Base-by-base conservation (phyloP, 2,888 invertebrate species). In the Torymus tubicola region DNA sequence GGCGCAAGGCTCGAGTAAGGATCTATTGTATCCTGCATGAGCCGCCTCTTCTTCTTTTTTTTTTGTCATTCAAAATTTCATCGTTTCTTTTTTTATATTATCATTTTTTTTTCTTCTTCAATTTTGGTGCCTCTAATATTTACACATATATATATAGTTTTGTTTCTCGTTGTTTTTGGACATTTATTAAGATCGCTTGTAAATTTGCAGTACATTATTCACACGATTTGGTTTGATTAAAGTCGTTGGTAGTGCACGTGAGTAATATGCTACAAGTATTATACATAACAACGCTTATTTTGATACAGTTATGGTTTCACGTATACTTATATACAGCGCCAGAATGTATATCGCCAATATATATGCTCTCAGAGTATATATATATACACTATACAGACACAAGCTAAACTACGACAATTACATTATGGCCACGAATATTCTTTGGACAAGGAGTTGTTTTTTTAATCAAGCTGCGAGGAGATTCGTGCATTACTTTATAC, bases 1-100 rank as follows among this genome's bases (percentile, higher is more conserved):
- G 90, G 18, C 87, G 89, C 76, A 91, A 90, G 86, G 90, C 90
- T 86, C 90, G 90, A 84, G 90, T 90, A 90, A 90, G 90, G 85
- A 86, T 77, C 4, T 55, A 2, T 2, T 53, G 42, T 13, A 73
- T 71, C 75, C 73, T 71, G 78, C 82, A 80, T 82, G 80, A 78
- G 80, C 80, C 70, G 55, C 16, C 10, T 57, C 14, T 52, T 21
- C 42, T 21, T 61, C 31, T 74, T 77, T 65, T n/a, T 13, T 81
- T 53, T 71, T 52, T 53, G 52, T 74, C 24, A 16, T 75, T 70
- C 58, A 24, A 42, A 42, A 42, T 42, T 42, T 42, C 42, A 42
- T 55, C 80, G 80, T 75, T 78, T 61, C n/a, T n/a, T n/a, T n/a
- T n/a, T n/a, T n/a, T n/a, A n/a, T 55, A 11, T 64, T 31, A 42